phyloP scores from a whole-genome alignment of 1,140 invertebrate genomes.

The Neodiprion fabricii region DNA sequence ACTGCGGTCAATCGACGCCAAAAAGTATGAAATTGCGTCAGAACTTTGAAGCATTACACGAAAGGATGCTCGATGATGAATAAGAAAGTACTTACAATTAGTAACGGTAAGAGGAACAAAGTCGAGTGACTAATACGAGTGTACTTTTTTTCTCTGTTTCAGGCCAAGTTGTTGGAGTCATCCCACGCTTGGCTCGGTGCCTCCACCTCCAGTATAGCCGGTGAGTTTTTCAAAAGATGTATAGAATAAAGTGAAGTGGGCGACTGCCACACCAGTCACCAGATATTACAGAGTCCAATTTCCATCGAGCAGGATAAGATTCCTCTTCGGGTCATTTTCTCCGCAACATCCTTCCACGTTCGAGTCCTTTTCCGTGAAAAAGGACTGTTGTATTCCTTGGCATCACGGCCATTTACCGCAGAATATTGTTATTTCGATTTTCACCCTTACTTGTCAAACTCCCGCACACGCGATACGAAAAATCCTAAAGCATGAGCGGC shows the following conservation, averaged over 20 bases:
- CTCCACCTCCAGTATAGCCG: conserved; percentile 84
- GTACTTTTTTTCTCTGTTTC: conserved; percentile 65
- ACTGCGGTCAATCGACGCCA: too few species aligned
- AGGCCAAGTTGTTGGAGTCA: conserved; percentile 89
- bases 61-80: too few species aligned
- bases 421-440: too few species aligned
- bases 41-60: too few species aligned
- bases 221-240: conserved; percentile 67
- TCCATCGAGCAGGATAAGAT: conserved; percentile 23
- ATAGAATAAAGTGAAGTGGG: conserved; percentile 26
- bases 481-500: too few species aligned
- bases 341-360: neutral
- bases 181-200: conserved; percentile 89
- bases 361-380: too few species aligned
- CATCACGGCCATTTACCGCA: too few species aligned
- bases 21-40: too few species aligned
- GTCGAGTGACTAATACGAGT: neutral
- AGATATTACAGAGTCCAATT: conserved; percentile 12
- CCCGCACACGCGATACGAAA: too few species aligned
- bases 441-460: too few species aligned
- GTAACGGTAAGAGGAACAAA: neutral
- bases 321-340: neutral
- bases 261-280: conserved; percentile 26
- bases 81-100: neutral
- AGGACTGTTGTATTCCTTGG: too few species aligned